These are phyloP conservation scores for Litoditis marina DNA, from an alignment of 2,888 invertebrate genomes.

Conservation along the genomic window DNA sequence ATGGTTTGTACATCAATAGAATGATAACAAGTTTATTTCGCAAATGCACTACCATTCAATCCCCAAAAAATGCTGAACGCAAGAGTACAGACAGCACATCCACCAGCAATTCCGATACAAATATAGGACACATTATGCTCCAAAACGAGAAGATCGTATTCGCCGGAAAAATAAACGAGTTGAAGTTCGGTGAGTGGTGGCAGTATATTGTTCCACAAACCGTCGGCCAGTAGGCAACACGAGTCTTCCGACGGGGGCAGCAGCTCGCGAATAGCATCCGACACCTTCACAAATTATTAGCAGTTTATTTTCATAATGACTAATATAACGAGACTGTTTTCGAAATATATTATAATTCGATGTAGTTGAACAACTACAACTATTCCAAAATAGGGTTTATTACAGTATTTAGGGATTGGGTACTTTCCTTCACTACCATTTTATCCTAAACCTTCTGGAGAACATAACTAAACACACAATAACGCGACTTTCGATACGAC, in stretches of 20 bases:
- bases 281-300: background rate
- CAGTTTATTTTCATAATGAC: too few relatives aligned
- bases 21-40: too few relatives aligned
- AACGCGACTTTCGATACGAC: too few relatives aligned
- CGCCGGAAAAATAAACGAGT: constrained; percentile 29
- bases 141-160: constrained; percentile 24
- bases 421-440: too few relatives aligned
- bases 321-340: background rate
- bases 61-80: constrained; percentile 50
- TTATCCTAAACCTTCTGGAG: too few relatives aligned
- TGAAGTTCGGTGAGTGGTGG: constrained; percentile 38
- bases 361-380: too few relatives aligned
- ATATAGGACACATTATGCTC: constrained; percentile 27
- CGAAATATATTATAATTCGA: too few relatives aligned
- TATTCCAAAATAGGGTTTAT: too few relatives aligned
- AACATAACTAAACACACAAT: too few relatives aligned
- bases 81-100: constrained; percentile 41
- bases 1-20: background rate
- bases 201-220: constrained; percentile 28
- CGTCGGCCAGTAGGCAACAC: constrained; percentile 25
- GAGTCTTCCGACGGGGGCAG: constrained; percentile 12
- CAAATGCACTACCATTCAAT: constrained; percentile 44
- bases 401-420: too few relatives aligned
- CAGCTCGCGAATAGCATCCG: background rate
- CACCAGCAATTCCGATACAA: constrained; percentile 37